Evolutionary conservation across 2,113 vertebrate species (phyloP), one percentile per base, ranked within the genome.

Genomic region (Tamias sibiricus): DNA sequence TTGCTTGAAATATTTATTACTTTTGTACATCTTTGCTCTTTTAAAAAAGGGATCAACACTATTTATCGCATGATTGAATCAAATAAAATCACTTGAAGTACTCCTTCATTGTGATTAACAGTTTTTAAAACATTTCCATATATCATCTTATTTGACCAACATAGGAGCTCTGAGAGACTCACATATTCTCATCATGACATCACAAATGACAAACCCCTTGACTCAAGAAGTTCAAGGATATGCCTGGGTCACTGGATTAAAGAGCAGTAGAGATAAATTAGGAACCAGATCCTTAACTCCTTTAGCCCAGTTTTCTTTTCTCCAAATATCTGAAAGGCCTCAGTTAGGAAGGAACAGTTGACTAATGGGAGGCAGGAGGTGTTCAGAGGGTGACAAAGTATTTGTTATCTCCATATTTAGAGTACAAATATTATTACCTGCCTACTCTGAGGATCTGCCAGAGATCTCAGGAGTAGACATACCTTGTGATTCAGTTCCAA

Each of bases 371-470:
- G 35, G 75, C 0, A 49, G 7, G 19, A 79, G 37, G 37, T 72
- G 26, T 44, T 83, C 52, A 26, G 32, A 79, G 30, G 20, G 3
- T 49, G 86, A 30, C 64, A 87, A 75, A 91, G 28, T 47, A 12
- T 37, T 66, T 93, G 28, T 74, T 72, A 72, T 75, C 83, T 94
- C 57, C 17, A 14, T 49, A 84, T 71, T 14, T 77, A 26, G 6
- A 64, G 14, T n/a, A 44, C 42, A 89, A 4, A 54, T 3, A 82
- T 93, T 47, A 87, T 54, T 74, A 8, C 7, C 0, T 98, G 99
- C 99, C 98, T 99, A 98, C n/a, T 99, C 99, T 5, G 98, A 98
- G 87, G 98, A 99, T 90, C 98, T 98, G 95, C 99, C 99, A 97
- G 99, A 99, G 98, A 99, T 99, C 95, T 98, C 98, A 16, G 98